These are phyloP conservation scores for Crenichthys baileyi DNA, from an alignment of 2,797 vertebrate species.

Conservation along the genomic window DNA sequence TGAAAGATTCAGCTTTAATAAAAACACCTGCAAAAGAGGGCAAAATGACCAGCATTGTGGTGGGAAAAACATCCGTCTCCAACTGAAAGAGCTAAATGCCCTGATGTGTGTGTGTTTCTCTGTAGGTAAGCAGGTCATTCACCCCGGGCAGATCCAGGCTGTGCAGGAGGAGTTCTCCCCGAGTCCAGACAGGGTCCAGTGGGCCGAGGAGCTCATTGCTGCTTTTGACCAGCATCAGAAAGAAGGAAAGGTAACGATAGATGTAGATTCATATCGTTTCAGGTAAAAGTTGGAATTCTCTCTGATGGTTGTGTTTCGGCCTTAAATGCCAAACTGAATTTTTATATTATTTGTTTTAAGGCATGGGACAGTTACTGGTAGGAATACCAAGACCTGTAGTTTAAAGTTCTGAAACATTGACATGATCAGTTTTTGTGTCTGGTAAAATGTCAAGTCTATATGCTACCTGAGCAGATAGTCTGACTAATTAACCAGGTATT, in stretches of 20 bases:
- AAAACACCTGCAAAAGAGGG: not conserved
- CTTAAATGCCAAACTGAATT: not conserved
- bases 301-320: not conserved
- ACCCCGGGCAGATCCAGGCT: slow-evolving; percentile 92
- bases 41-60: not conserved
- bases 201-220: slow-evolving; percentile 92
- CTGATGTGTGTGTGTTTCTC: slow-evolving; percentile 15
- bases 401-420: not conserved
- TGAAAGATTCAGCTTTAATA: not conserved
- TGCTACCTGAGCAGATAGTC: not conserved
- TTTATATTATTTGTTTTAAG: not conserved
- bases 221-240: slow-evolving; percentile 93
- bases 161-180: slow-evolving; percentile 98
- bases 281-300: not conserved
- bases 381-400: not conserved
- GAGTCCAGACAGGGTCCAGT: slow-evolving; percentile 88
- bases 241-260: slow-evolving; percentile 92
- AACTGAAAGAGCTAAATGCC: slow-evolving; percentile 1
- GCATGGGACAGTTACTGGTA: not conserved
- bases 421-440: not conserved
- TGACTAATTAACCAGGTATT: not conserved
- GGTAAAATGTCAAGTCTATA: not conserved
- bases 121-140: slow-evolving; percentile 98
- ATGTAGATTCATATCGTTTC: not conserved
- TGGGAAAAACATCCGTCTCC: not conserved